These are phyloP conservation scores for Eledona agricola DNA, from an alignment of 2,888 invertebrate species.

Conservation along the genomic window DNA sequence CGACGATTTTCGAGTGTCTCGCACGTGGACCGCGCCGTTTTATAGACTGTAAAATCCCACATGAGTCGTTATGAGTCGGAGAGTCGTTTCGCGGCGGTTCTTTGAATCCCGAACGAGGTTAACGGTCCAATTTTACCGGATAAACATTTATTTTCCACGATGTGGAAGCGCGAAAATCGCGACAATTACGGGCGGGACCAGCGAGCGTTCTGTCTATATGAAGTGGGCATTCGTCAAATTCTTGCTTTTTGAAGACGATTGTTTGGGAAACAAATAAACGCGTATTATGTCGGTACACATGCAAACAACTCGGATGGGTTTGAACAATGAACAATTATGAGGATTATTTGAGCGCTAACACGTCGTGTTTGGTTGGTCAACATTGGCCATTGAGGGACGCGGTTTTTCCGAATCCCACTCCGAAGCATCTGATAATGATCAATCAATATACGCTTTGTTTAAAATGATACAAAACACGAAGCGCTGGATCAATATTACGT, in stretches of 20 bases:
- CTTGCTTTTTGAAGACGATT: slow-evolving; percentile 41
- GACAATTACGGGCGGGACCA: slow-evolving; percentile 38
- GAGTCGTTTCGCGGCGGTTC: slow-evolving; percentile 35
- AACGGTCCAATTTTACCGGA: slow-evolving; percentile 32
- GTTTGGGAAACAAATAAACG: slow-evolving; percentile 45
- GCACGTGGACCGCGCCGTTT: slow-evolving; percentile 30
- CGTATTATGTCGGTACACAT: slow-evolving; percentile 48
- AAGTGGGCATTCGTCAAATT: slow-evolving; percentile 47
- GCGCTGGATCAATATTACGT: no score
- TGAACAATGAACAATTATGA: slow-evolving; percentile 52
- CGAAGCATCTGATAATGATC: no score
- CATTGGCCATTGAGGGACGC: slow-evolving; percentile 28
- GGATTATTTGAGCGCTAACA: slow-evolving; percentile 55
- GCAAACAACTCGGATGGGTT: slow-evolving; percentile 52
- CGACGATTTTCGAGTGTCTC: slow-evolving; percentile 9
- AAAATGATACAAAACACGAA: no score
- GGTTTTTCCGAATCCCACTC: no score
- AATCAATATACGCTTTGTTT: no score
- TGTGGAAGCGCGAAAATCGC: slow-evolving; percentile 25
- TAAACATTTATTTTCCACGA: slow-evolving; percentile 33
- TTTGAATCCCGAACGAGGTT: slow-evolving; percentile 30
- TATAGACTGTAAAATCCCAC: slow-evolving; percentile 38
- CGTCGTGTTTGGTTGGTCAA: slow-evolving; percentile 43
- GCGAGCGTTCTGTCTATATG: slow-evolving; percentile 43
- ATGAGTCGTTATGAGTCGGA: slow-evolving; percentile 24